These are phyloP conservation scores for Caenorhabditis virilis DNA, from an alignment of 2,888 invertebrate genomes.

Conservation along the genomic window DNA sequence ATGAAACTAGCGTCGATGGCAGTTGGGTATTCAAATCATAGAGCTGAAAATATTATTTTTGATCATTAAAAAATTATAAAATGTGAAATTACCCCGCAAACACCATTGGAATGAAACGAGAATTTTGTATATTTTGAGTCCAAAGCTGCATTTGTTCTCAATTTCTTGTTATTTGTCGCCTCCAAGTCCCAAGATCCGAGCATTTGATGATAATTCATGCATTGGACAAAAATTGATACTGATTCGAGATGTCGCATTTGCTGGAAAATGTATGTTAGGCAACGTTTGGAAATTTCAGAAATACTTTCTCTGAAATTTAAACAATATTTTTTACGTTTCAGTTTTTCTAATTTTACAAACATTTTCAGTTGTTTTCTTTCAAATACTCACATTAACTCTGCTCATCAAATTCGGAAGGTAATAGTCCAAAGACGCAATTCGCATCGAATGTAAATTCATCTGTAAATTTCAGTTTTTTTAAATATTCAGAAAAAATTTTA, in stretches of 20 bases:
- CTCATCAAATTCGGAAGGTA: constrained; percentile 44
- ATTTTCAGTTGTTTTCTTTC: too few relatives aligned
- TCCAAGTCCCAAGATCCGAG: too few relatives aligned
- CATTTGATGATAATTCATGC: constrained; percentile 13
- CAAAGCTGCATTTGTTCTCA: constrained; percentile 4
- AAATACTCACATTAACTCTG: constrained; percentile 21
- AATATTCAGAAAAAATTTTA: neutral
- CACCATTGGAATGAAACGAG: constrained; percentile 31
- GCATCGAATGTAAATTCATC: constrained; percentile 45
- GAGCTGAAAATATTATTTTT: constrained; percentile 15
- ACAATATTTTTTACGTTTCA: too few relatives aligned
- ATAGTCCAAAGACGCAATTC: constrained; percentile 37
- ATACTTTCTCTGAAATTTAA: too few relatives aligned
- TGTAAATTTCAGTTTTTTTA: constrained; percentile 5
- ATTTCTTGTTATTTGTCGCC: neutral
- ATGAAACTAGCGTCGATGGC: constrained; percentile 19
- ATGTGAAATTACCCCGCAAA: constrained; percentile 18
- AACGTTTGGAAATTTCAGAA: too few relatives aligned
- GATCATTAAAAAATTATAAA: neutral
- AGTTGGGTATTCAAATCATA: constrained; percentile 36
- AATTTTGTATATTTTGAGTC: constrained; percentile 25
- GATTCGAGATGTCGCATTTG: constrained; percentile 12
- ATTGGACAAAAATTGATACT: constrained; percentile 33
- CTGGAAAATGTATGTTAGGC: too few relatives aligned
- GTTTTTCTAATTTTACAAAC: too few relatives aligned